Conservation (phyloP, 1,140 invertebrate species). For the Ridgeia piscesae region DNA sequence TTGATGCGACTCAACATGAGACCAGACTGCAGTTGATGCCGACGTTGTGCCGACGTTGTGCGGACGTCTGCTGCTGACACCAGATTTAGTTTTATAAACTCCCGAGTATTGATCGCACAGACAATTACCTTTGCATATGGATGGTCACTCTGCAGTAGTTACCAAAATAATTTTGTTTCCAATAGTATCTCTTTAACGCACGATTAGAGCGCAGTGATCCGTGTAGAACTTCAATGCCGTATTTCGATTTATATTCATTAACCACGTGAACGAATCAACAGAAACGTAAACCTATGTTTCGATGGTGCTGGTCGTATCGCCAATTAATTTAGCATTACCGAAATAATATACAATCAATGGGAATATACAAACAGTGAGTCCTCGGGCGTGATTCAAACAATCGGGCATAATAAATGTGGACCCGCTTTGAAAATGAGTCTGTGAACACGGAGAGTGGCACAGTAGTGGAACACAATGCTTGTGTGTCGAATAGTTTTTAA, state of each 20-base stretch:
- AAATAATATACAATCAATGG: background rate
- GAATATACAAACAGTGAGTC: background rate
- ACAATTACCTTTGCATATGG: background rate
- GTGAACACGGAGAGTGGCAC: background rate
- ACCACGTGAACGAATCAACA: too few relatives aligned
- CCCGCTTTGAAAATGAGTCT: background rate
- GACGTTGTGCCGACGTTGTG: background rate
- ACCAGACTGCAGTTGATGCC: background rate
- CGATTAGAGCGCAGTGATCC: too few relatives aligned
- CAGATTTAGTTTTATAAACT: too few relatives aligned
- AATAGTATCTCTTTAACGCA: too few relatives aligned
- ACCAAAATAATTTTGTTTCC: too few relatives aligned
- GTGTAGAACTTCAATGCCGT: too few relatives aligned
- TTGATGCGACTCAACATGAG: background rate
- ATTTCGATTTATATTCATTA: too few relatives aligned
- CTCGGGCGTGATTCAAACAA: background rate
- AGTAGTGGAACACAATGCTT: background rate
- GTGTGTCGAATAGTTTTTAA: background rate
- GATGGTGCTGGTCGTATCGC: too few relatives aligned
- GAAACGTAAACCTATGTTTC: too few relatives aligned
- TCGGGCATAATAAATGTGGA: background rate
- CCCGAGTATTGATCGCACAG: background rate
- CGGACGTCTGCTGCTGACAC: too few relatives aligned
- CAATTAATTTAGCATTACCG: too few relatives aligned
- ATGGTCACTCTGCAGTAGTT: too few relatives aligned